Conservation (phyloP, 2,797 vertebrate genomes). For the Petrocephalus schoutedeni region DNA sequence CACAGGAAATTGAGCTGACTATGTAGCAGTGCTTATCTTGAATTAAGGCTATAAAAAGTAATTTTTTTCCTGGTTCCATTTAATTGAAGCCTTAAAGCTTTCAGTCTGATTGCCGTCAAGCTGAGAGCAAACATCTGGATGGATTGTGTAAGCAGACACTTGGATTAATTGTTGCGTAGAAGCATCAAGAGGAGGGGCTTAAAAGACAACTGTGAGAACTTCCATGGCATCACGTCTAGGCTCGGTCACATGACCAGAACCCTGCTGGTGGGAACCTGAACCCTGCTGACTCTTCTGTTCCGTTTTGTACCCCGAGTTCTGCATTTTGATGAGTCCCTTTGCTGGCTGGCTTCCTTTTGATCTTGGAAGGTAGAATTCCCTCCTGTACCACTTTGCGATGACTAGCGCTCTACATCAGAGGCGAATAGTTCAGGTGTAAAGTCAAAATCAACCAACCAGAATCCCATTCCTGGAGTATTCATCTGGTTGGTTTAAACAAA, state of each 20-base stretch:
- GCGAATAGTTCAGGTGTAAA: background rate
- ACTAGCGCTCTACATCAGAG: background rate
- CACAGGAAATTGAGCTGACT: background rate
- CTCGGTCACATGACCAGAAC: slow-evolving; percentile 25
- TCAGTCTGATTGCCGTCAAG: background rate
- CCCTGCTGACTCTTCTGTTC: slow-evolving; percentile 24
- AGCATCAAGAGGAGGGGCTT: background rate
- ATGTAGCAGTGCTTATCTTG: background rate
- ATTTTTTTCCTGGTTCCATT: background rate
- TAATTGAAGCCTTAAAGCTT: background rate
- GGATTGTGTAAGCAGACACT: background rate
- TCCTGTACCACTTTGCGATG: background rate
- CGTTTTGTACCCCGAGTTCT: background rate
- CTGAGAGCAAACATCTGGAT: background rate
- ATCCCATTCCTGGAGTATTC: background rate
- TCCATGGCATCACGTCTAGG: background rate
- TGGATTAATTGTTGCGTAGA: background rate
- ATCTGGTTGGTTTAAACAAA: background rate
- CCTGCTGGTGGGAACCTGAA: slow-evolving; percentile 56
- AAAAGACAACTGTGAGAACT: background rate
- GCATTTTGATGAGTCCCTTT: background rate
- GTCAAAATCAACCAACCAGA: background rate
- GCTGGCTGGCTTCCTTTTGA: background rate
- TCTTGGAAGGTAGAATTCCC: background rate
- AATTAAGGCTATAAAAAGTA: background rate